A percentile compares a stretch with the other conserved stretches of the same genome.
These are phyloP conservation scores for Plebejus melissa DNA, from an alignment of 2,888 invertebrate species.

Conservation along the genomic window DNA sequence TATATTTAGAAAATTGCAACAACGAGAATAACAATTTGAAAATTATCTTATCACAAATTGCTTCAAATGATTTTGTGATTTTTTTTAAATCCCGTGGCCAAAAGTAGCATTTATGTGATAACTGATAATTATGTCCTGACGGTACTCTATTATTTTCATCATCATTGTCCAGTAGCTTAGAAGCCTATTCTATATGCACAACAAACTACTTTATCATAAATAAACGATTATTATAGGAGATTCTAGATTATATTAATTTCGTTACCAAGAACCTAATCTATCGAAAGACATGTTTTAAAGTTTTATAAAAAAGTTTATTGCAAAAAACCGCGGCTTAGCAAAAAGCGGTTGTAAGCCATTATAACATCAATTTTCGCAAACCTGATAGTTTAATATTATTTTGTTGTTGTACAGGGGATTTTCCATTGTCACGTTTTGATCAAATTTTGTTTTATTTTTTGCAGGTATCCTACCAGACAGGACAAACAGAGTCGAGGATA, in stretches of 20 bases:
- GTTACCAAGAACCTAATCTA: too few relatives aligned
- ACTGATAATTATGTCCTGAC: too few relatives aligned
- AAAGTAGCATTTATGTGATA: too few relatives aligned
- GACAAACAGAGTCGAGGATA: conserved; percentile 62
- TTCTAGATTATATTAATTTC: too few relatives aligned
- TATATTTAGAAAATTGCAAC: not conserved
- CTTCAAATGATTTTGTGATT: not conserved
- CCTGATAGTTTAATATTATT: not conserved
- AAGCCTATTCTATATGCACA: too few relatives aligned
- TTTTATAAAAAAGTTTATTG: not conserved
- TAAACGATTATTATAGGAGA: too few relatives aligned
- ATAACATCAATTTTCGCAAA: not conserved
- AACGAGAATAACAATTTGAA: not conserved
- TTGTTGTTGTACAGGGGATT: not conserved
- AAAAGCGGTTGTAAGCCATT: not conserved
- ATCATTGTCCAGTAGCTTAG: too few relatives aligned
- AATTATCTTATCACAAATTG: not conserved
- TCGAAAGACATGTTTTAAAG: not conserved
- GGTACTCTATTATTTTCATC: too few relatives aligned
- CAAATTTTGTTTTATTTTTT: conserved; percentile 35
- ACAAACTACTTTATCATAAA: too few relatives aligned
- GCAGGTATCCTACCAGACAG: conserved; percentile 68
- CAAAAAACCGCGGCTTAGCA: not conserved
- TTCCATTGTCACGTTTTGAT: not conserved
- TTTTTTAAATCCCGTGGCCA: not conserved